Conservation (phyloP, 1,140 invertebrate species). For the Parapsyche elsis region DNA sequence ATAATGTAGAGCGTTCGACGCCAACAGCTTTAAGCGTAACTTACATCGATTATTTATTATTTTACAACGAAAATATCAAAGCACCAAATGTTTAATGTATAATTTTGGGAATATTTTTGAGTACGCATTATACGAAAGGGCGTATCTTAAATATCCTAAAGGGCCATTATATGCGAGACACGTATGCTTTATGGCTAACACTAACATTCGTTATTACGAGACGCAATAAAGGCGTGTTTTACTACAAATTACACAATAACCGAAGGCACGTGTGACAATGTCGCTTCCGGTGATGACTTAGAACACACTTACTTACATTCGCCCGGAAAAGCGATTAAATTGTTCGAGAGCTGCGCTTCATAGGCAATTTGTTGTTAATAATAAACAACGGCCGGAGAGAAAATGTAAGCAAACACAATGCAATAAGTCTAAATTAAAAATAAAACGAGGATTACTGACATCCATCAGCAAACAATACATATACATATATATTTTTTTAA, state of each 20-base stretch:
- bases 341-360: neutral
- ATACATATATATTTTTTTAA: too few species aligned
- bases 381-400: neutral
- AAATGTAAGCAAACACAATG: too few species aligned
- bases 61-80: too few species aligned
- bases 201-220: constrained; percentile 46
- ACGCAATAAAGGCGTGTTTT: constrained; percentile 46
- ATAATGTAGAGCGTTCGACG: neutral
- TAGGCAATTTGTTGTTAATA: neutral
- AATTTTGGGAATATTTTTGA: neutral
- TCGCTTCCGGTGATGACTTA: constrained; percentile 16
- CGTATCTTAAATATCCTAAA: constrained; percentile 27
- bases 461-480: too few species aligned
- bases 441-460: neutral
- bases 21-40: neutral
- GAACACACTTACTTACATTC: constrained; percentile 10
- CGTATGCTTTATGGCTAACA: constrained; percentile 46
- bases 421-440: neutral
- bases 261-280: constrained; percentile 43
- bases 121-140: neutral
- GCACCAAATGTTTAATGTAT: too few species aligned
- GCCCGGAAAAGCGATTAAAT: constrained; percentile 16
- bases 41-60: neutral
- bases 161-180: constrained; percentile 27
- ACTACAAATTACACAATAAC: constrained; percentile 48